phyloP scores from a whole-genome alignment of 1,140 invertebrate species.

The Drosophila lacertosa region DNA sequence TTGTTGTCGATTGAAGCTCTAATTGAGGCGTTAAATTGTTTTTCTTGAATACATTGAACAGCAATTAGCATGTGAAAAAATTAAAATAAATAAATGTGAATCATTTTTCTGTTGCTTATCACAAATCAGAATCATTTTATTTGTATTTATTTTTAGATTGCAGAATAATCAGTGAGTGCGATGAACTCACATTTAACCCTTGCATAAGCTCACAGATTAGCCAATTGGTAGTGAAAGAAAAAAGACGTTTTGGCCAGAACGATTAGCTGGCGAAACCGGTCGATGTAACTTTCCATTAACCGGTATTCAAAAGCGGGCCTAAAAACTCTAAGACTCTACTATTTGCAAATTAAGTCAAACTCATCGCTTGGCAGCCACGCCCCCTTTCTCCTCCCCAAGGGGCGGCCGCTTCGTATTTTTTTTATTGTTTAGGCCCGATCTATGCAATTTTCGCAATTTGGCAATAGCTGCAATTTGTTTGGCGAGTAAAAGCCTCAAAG shows the following conservation, averaged over 20 bases:
- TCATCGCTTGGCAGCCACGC: slow-evolving; percentile 13
- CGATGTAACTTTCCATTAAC: slow-evolving; percentile 45
- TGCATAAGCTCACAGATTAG: slow-evolving; percentile 46
- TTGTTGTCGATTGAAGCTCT: slow-evolving; percentile 1
- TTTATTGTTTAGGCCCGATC: too few species aligned
- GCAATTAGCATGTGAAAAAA: slow-evolving; percentile 5
- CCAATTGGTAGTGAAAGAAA: slow-evolving; percentile 38
- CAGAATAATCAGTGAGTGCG: slow-evolving; percentile 7
- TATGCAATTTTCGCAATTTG: slow-evolving; percentile 31
- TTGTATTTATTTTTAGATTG: too few species aligned
- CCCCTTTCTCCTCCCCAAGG: slow-evolving; percentile 33
- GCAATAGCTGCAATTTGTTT: too few species aligned
- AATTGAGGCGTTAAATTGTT: not conserved
- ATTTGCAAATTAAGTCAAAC: slow-evolving; percentile 33
- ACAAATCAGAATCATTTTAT: slow-evolving; percentile 2
- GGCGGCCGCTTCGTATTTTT: slow-evolving; percentile 25
- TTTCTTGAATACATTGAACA: slow-evolving; percentile 4
- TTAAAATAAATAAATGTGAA: slow-evolving; percentile 2
- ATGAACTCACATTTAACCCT: slow-evolving; percentile 38
- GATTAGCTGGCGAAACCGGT: slow-evolving; percentile 54
- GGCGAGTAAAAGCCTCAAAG: slow-evolving; percentile 15
- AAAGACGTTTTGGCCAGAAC: slow-evolving; percentile 33
- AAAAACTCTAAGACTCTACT: too few species aligned
- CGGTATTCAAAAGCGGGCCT: slow-evolving; percentile 28
- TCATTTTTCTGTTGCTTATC: slow-evolving; percentile 9